These are phyloP conservation scores for Macrosoma leucophasiata DNA, from an alignment of 2,888 invertebrate species.

Conservation along the genomic window DNA sequence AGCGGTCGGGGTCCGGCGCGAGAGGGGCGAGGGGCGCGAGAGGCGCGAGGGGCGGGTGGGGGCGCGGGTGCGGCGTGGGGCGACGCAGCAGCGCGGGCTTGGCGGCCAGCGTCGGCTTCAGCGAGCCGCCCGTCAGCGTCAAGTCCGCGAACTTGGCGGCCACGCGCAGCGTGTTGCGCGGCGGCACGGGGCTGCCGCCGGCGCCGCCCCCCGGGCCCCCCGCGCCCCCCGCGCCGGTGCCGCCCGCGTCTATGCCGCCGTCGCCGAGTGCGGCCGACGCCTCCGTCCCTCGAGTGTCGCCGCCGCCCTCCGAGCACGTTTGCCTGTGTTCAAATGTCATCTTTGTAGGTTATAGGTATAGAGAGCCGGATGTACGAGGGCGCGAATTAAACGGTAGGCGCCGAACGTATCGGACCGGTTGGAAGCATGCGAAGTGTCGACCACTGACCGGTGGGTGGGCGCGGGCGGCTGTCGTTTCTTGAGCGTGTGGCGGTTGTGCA, in stretches of 20 bases:
- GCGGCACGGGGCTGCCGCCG: conserved; percentile 50
- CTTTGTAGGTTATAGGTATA: no score
- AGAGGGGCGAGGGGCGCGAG: conserved; percentile 11
- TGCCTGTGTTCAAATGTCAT: conserved; percentile 21
- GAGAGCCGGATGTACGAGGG: no score
- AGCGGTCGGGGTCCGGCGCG: conserved; percentile 11
- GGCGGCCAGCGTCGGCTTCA: conserved; percentile 84
- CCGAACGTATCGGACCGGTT: no score
- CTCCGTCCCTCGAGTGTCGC: no score
- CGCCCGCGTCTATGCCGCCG: conserved; percentile 8
- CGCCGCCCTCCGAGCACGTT: conserved; percentile 26
- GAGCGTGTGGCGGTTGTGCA: conserved; percentile 57
- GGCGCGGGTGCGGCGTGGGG: conserved; percentile 49
- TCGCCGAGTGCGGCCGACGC: conserved; percentile 14
- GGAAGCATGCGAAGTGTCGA: no score
- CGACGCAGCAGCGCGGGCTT: conserved; percentile 85
- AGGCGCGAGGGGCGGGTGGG: conserved; percentile 21
- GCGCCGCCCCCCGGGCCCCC: conserved; percentile 14
- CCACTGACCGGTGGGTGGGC: conserved; percentile 15
- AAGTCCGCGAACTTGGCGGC: conserved; percentile 79
- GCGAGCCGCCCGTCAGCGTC: conserved; percentile 77
- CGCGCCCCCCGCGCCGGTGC: conserved; percentile 14
- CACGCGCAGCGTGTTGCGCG: conserved; percentile 77
- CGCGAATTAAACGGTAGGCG: no score
- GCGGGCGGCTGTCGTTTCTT: conserved; percentile 37